phyloP scores from a whole-genome alignment of 2,113 vertebrate species.

The Sula dactylatra region DNA sequence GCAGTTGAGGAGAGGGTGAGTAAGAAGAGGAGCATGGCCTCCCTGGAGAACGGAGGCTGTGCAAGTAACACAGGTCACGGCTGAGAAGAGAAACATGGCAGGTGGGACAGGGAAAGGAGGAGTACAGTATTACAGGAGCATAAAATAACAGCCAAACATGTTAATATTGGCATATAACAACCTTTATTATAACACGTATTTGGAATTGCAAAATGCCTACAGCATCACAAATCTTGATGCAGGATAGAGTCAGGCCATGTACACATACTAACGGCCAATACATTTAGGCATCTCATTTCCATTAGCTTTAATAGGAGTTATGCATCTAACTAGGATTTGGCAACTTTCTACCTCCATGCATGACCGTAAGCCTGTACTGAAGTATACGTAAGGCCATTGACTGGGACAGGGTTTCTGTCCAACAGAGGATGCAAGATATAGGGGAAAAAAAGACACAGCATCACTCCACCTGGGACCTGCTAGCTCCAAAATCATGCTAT shows the following conservation, averaged over 20 bases:
- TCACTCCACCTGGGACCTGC: neutral
- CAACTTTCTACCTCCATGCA: neutral
- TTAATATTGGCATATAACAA: neutral
- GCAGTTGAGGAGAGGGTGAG: neutral
- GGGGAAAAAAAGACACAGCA: neutral
- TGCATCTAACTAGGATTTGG: neutral
- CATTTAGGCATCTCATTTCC: neutral
- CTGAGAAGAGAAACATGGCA: neutral
- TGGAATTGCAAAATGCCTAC: neutral
- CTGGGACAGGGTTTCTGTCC: neutral
- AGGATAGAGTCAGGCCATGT: neutral
- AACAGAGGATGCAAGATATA: neutral
- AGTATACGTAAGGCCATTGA: neutral
- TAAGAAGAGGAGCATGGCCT: rapidly evolving
- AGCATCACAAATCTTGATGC: neutral
- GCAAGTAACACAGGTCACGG: neutral
- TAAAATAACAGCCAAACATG: neutral
- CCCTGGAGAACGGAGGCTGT: neutral
- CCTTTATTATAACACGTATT: neutral
- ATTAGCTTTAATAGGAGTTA: neutral
- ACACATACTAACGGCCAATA: neutral
- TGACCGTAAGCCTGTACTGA: neutral
- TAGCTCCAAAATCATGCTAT: neutral
- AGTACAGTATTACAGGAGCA: neutral
- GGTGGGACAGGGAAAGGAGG: neutral